These are phyloP conservation scores for Microlaimidae sp. DNA, from an alignment of 2,888 invertebrate species.

Conservation along the genomic window DNA sequence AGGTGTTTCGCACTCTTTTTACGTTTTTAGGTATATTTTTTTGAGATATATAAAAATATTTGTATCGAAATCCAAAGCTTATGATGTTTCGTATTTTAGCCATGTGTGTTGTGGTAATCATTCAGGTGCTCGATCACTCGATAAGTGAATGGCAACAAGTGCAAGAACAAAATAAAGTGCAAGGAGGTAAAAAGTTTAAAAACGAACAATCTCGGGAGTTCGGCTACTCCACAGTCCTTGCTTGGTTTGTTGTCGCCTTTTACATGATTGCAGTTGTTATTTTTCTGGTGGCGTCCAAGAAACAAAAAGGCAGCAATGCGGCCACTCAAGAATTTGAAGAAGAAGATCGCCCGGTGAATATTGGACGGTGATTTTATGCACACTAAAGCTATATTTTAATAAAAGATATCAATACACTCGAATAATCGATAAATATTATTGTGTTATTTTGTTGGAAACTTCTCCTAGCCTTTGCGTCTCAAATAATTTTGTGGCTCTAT, in stretches of 20 bases:
- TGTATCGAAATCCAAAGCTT: not conserved
- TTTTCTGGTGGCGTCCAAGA: conserved; percentile 62
- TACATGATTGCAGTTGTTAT: conserved; percentile 52
- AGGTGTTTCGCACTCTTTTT: too few species aligned
- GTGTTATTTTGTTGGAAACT: too few species aligned
- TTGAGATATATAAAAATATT: too few species aligned
- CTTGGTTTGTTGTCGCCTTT: conserved; percentile 57
- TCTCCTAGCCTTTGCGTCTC: too few species aligned
- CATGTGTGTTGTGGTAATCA: conserved; percentile 58
- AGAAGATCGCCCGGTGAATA: conserved; percentile 55
- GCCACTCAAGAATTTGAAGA: conserved; percentile 62
- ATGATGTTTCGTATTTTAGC: conserved; percentile 42
- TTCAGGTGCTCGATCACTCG: conserved; percentile 58
- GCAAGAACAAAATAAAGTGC: conserved; percentile 21
- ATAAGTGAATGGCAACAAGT: conserved; percentile 51
- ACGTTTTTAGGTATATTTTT: too few species aligned
- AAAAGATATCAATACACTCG: too few species aligned
- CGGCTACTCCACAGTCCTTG: conserved; percentile 43
- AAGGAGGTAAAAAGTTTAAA: too few species aligned
- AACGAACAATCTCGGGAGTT: conserved; percentile 43
- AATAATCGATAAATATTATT: too few species aligned
- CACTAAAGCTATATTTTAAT: too few species aligned
- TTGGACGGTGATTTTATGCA: conserved; percentile 14
- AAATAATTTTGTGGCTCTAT: too few species aligned
- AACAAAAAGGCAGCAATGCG: conserved; percentile 64